phyloP scores from a whole-genome alignment of 2,113 vertebrate species.

The Orcinus orca region DNA sequence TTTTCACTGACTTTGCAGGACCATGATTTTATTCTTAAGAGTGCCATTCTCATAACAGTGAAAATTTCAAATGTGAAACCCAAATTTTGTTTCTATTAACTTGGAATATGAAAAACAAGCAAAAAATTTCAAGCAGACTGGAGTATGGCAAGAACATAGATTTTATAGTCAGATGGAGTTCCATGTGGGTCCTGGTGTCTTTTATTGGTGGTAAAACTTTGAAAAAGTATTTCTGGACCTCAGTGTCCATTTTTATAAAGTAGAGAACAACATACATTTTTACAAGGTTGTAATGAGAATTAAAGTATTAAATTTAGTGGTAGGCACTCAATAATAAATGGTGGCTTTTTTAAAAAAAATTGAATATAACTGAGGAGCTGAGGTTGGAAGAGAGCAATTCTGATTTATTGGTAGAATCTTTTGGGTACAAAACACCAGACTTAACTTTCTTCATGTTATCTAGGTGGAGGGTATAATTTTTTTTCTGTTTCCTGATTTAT shows the following conservation, averaged over 20 bases:
- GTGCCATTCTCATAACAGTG: neutral
- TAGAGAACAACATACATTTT: neutral
- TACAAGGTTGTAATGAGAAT: neutral
- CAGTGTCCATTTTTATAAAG: neutral
- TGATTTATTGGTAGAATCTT: neutral
- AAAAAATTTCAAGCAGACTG: neutral
- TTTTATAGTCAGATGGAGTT: neutral
- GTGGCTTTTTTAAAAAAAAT: neutral
- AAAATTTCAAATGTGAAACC: constrained; percentile 9
- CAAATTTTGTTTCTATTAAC: neutral
- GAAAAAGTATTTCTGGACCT: neutral
- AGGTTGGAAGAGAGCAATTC: neutral
- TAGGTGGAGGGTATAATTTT: neutral
- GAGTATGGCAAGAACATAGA: neutral
- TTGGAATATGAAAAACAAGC: neutral
- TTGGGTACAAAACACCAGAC: neutral
- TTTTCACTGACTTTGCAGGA: neutral
- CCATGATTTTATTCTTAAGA: constrained; percentile 21
- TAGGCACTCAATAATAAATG: neutral
- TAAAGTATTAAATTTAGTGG: neutral
- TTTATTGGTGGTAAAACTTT: neutral
- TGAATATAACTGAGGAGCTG: neutral
- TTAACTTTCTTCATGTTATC: neutral
- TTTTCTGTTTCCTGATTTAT: constrained; percentile 27
- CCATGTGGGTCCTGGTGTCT: neutral